Base-by-base conservation (phyloP, 2,113 vertebrate species). In the Cynocephalus volans region DNA sequence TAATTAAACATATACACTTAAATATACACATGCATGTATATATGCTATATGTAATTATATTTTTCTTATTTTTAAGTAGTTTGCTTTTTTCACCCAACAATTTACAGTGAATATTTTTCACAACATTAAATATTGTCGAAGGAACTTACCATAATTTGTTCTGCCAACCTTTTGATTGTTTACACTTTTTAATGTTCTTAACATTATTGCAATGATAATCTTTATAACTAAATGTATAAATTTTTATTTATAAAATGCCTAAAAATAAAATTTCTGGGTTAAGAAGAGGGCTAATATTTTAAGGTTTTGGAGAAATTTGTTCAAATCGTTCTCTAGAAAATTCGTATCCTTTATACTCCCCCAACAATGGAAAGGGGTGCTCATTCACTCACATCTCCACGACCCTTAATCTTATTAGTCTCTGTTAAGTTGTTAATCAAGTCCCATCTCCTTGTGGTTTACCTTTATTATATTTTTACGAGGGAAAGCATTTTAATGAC, bases 81-180 rank as follows among this genome's bases (percentile, higher is more conserved):
- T 91, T 81, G 6, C 48, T 85, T 93, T 50, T 82, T 67, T 56
- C 28, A 96, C 18, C 89, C 45, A 67, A 54, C 3, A 60, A 69
- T 88, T 88, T 95, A 50, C 60, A 73, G 62, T 62, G 24, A 87
- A 93, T 80, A 17, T 60, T 72, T 96, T 93, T 82, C 26, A 56
- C 79, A 33, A 48, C 14, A 84, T 88, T 93, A 28, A 67, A 12
- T 94, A 93, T 50, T 41, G 13, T 70, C 19, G 86, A 33, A 58
- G 69, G 85, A 64, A 80, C 64, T 89, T 97, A 19, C 6, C 33
- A 56, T 92, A 73, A 88, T 91, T 94, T 90, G 82, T 80, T 76
- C 45, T 65, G 72, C 24, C 23, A 90, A 92, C 3, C 6, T 92
- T 92, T 81, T 56, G 41, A 73, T 75, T 62, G 1, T 93, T 93